Base-by-base conservation (phyloP, 2,797 vertebrate species). In the Merluccius polli region DNA sequence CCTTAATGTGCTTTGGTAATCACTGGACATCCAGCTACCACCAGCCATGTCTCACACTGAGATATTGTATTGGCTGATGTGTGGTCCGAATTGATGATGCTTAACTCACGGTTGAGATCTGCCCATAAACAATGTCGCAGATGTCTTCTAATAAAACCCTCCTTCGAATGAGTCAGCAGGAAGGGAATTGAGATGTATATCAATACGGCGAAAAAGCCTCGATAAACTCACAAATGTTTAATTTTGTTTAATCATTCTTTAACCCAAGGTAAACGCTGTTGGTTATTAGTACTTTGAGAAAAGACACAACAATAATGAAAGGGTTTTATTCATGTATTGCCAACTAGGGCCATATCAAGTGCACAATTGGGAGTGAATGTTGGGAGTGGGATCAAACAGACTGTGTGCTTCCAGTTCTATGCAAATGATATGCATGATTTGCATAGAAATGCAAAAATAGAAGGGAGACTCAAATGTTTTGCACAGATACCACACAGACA, bases 401-500 rank as follows among this genome's bases (percentile, higher is more conserved):
- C 52, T 63, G 18, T 48, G n/a, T 24, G 59, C 59, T 27, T 65
- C 59, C 24, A 24, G n/a, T 65, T 65, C 3, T 35, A 92, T 89
- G 89, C 88, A 92, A 91, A 92, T 87, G 72, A 71, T 5, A 82
- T 74, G 79, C 16, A 32, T 0, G 30, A 69, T 30, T 32, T 30
- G 67, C 87, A 89, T 82, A 87, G 63, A 70, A 67, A 93, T 90
- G 87, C 86, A 92, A 93, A 93, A 89, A 31, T n/a, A 10, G 68
- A 78, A 68, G 33, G 32, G 70, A 72, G 24, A 72, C 59, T 12
- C 2, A 65, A 27, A 65, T 65, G 24, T 65, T 8, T 27, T 27
- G 59, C 59, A 27, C 59, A 65, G 59, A 65, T 65, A 27, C 11
- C 24, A 65, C 59, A 65, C 59, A 9, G 59, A 27, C n/a, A 27